Evolutionary conservation across 2,888 invertebrate species (phyloP).

Genomic region (Celastrina argiolus): DNA sequence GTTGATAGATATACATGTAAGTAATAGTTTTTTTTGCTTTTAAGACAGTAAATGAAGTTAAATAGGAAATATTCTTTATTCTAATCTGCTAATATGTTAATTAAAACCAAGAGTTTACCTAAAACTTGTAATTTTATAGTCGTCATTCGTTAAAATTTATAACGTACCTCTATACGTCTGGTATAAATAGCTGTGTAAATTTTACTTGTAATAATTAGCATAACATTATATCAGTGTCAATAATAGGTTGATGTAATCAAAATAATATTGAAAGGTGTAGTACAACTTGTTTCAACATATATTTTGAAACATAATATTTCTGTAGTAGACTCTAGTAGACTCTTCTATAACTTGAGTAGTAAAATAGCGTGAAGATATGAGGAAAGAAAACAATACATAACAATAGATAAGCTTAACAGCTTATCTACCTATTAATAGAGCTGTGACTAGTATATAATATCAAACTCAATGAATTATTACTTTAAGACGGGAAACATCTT

Average conservation of each 20-base stretch:
- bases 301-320: not conserved
- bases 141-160: not conserved
- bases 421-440: no score
- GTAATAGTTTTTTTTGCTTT: no score
- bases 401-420: no score
- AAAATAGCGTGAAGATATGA: not conserved
- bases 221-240: constrained; percentile 1
- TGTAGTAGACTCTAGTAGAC: no score
- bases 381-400: not conserved
- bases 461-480: not conserved
- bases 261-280: not conserved
- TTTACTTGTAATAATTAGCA: constrained; percentile 1
- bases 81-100: not conserved
- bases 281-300: not conserved
- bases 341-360: not conserved
- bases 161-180: not conserved
- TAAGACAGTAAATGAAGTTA: no score
- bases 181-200: not conserved
- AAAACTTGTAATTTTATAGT: not conserved
- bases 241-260: constrained; percentile 7
- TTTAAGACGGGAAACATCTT: not conserved
- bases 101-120: not conserved
- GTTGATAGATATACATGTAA: no score
- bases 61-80: no score
- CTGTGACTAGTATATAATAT: not conserved